phyloP scores from a whole-genome alignment of 92 coral and sea anemone species.

The Porites cylindrica region DNA sequence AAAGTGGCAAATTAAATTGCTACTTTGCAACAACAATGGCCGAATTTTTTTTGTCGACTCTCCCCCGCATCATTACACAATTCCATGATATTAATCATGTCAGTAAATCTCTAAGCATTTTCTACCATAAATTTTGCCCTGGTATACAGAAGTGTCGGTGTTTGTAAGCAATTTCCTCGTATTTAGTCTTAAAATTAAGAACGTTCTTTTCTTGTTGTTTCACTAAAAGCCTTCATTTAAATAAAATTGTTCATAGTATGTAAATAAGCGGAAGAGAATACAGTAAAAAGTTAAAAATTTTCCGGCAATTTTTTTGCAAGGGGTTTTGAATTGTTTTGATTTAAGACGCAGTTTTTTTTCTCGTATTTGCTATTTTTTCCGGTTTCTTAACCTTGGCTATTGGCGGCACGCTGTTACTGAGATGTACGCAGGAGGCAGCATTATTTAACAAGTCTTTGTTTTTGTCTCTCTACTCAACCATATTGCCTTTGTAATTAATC shows the following conservation, averaged over 20 bases:
- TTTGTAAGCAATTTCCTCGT: not conserved
- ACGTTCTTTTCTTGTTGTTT: slow-evolving; percentile 8
- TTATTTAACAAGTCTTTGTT: too few relatives aligned
- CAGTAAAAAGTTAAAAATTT: slow-evolving; percentile 4
- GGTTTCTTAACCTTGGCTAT: not conserved
- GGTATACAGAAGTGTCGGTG: slow-evolving; percentile 11
- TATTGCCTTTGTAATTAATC: not conserved
- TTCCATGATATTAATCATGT: not conserved
- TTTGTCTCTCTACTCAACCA: not conserved
- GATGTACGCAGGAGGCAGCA: too few relatives aligned
- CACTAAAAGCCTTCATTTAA: slow-evolving; percentile 17
- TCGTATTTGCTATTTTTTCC: not conserved
- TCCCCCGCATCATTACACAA: slow-evolving; percentile 31
- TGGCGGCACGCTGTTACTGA: not conserved
- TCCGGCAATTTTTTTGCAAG: not conserved
- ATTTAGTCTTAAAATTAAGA: slow-evolving; percentile 20
- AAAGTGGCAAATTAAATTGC: slow-evolving; percentile 12
- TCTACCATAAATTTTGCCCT: not conserved
- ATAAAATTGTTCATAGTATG: not conserved
- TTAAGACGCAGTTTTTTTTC: too few relatives aligned
- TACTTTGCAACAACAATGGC: slow-evolving; percentile 10
- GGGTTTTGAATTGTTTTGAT: not conserved
- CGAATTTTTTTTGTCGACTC: not conserved
- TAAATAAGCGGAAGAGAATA: slow-evolving; percentile 23
- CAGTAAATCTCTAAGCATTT: slow-evolving; percentile 24